These are phyloP conservation scores for Pollenia griseotomentosa DNA, from an alignment of 2,888 invertebrate species.

Conservation along the genomic window DNA sequence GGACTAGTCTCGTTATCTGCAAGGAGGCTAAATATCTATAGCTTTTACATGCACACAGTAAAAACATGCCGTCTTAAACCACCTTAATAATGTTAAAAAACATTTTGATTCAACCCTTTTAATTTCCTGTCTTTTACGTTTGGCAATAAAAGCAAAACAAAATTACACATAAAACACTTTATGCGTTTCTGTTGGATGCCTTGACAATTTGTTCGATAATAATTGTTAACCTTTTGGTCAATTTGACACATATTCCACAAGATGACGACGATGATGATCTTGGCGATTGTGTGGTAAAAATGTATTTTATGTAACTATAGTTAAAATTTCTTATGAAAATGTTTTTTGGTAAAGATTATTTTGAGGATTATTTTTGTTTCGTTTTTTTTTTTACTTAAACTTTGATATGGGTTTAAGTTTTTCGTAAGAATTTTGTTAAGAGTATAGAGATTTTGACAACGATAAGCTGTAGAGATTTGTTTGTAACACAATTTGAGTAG, in stretches of 20 bases:
- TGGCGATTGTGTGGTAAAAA: conserved; percentile 48
- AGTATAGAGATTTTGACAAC: conserved; percentile 65
- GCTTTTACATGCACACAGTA: too few species aligned
- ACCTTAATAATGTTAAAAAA: too few species aligned
- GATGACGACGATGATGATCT: conserved; percentile 49
- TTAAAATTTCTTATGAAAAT: conserved; percentile 71
- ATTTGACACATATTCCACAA: conserved; percentile 81
- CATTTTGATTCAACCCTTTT: not conserved
- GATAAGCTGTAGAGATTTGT: conserved; percentile 71
- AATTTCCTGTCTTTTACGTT: conserved; percentile 8
- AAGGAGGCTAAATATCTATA: too few species aligned
- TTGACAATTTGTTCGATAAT: conserved; percentile 84
- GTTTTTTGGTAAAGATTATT: conserved; percentile 65
- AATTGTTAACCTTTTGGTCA: conserved; percentile 83
- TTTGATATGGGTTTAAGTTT: conserved; percentile 76
- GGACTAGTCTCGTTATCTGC: too few species aligned
- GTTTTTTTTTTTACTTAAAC: conserved; percentile 60
- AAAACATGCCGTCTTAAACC: too few species aligned
- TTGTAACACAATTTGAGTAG: conserved; percentile 65
- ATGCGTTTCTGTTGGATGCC: conserved; percentile 72
- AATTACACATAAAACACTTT: conserved; percentile 55
- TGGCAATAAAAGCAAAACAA: conserved; percentile 24
- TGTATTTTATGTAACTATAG: conserved; percentile 69
- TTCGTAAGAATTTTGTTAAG: conserved; percentile 75
- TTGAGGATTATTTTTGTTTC: conserved; percentile 37